These are phyloP conservation scores for Chrysina gloriosa DNA, from an alignment of 2,888 invertebrate species.

Conservation along the genomic window DNA sequence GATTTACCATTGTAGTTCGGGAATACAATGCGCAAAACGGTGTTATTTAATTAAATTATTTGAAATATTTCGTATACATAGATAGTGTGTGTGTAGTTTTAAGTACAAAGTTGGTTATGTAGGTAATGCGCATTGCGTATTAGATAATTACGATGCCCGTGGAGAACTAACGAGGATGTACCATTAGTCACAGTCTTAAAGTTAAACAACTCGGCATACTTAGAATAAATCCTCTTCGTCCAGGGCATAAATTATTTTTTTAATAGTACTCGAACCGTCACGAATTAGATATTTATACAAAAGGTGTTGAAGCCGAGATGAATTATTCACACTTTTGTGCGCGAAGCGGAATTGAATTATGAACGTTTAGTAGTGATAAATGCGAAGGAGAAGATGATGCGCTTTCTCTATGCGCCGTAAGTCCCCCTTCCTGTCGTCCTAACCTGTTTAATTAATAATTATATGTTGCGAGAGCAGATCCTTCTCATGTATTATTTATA, in stretches of 20 bases:
- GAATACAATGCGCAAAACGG: too few relatives aligned
- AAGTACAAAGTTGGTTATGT: too few relatives aligned
- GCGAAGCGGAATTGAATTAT: constrained; percentile 32
- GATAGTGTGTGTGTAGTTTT: too few relatives aligned
- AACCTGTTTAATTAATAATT: constrained; percentile 29
- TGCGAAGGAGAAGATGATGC: constrained; percentile 10
- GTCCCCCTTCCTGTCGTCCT: not conserved
- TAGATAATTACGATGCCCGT: constrained; percentile 3
- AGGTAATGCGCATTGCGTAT: not conserved
- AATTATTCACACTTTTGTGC: constrained; percentile 29
- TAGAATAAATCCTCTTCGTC: constrained; percentile 10
- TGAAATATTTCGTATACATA: constrained; percentile 1
- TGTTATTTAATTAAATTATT: too few relatives aligned
- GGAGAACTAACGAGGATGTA: not conserved
- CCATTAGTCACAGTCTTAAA: constrained; percentile 1
- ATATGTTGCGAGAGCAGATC: constrained; percentile 16
- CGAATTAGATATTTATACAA: constrained; percentile 37
- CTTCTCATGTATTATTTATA: constrained; percentile 30
- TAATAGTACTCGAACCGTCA: constrained; percentile 26
- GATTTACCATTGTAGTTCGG: too few relatives aligned
- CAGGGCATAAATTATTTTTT: constrained; percentile 29
- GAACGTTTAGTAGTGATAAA: constrained; percentile 35
- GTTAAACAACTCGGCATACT: not conserved
- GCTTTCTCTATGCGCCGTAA: constrained; percentile 13
- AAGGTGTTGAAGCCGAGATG: constrained; percentile 30